Conservation (phyloP, 2,797 vertebrate genomes). For the Semaprochilodus insignis region DNA sequence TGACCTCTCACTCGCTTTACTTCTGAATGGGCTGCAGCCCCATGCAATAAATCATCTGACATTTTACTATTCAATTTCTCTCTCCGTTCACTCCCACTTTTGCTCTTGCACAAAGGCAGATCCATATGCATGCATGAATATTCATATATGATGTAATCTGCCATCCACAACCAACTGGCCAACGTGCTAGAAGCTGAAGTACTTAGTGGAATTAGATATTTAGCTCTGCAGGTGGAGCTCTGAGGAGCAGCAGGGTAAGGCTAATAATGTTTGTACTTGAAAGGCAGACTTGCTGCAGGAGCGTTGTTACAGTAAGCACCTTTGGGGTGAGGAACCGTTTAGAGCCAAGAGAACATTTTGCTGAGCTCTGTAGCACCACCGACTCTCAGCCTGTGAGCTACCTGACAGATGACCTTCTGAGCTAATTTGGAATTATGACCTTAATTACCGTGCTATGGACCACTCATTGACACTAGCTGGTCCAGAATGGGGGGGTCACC, state of each 20-base stretch:
- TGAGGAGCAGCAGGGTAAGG: not conserved
- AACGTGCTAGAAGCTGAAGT: slow-evolving; percentile 16
- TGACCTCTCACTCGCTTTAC: slow-evolving; percentile 19
- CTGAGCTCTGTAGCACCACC: slow-evolving; percentile 3
- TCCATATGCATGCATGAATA: slow-evolving; percentile 28
- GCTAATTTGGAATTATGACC: slow-evolving; percentile 55
- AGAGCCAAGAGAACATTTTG: slow-evolving; percentile 7
- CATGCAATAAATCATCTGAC: slow-evolving; percentile 32
- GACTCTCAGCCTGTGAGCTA: slow-evolving; percentile 5
- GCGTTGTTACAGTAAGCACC: not conserved
- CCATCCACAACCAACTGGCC: not conserved
- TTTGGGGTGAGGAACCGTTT: slow-evolving; percentile 8
- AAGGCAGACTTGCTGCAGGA: slow-evolving; percentile 4
- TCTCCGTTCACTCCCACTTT: slow-evolving; percentile 11
- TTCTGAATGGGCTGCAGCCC: slow-evolving; percentile 15
- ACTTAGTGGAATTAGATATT: slow-evolving; percentile 28
- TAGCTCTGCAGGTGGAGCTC: not conserved
- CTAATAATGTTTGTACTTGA: not conserved
- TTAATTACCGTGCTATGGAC: slow-evolving; percentile 47
- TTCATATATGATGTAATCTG: slow-evolving; percentile 45
- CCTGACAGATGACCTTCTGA: slow-evolving; percentile 51
- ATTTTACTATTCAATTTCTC: slow-evolving; percentile 37
- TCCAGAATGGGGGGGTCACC: slow-evolving; percentile 33
- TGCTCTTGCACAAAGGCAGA: slow-evolving; percentile 35
- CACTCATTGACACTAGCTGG: slow-evolving; percentile 40